phyloP scores from a whole-genome alignment of 2,113 vertebrate genomes.

The Sisor rabdophorus region DNA sequence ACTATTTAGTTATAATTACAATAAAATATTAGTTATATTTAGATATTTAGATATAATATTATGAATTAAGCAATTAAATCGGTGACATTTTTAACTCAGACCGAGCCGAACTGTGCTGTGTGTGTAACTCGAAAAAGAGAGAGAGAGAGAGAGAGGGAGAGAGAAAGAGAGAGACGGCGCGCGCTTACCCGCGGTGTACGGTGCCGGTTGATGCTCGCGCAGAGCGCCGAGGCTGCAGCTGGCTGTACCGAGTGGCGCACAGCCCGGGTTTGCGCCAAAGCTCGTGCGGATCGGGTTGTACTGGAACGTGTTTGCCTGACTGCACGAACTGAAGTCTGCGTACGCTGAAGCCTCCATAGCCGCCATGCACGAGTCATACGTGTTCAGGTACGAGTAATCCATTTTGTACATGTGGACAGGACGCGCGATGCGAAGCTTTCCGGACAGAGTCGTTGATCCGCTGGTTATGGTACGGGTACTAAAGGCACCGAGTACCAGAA shows the following conservation, averaged over 20 bases:
- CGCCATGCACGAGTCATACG: constrained; percentile 99
- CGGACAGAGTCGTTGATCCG: background rate
- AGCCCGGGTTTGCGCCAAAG: constrained; percentile 96
- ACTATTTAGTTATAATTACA: too few relatives aligned
- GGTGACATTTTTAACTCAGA: too few relatives aligned
- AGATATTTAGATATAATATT: too few relatives aligned
- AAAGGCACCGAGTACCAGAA: background rate
- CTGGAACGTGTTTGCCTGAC: constrained; percentile 98
- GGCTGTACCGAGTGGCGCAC: constrained; percentile 96
- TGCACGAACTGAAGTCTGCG: constrained; percentile 99
- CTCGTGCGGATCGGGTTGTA: constrained; percentile 99
- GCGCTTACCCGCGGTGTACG: constrained; percentile 97
- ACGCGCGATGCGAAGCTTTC: background rate
- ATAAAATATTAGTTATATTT: too few relatives aligned
- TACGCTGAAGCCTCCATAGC: constrained; percentile 99
- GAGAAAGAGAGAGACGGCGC: constrained; percentile 46
- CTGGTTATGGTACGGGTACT: background rate
- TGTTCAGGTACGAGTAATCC: constrained; percentile 99
- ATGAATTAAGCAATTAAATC: too few relatives aligned
- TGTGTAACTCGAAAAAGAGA: constrained; percentile 46
- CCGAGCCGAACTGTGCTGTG: background rate
- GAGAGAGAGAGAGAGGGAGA: background rate
- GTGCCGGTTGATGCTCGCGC: constrained; percentile 98
- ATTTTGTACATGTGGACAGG: constrained; percentile 96
- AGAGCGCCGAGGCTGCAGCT: constrained; percentile 98